These are phyloP conservation scores for Euphydryas editha DNA, from an alignment of 2,888 invertebrate species.

Conservation along the genomic window DNA sequence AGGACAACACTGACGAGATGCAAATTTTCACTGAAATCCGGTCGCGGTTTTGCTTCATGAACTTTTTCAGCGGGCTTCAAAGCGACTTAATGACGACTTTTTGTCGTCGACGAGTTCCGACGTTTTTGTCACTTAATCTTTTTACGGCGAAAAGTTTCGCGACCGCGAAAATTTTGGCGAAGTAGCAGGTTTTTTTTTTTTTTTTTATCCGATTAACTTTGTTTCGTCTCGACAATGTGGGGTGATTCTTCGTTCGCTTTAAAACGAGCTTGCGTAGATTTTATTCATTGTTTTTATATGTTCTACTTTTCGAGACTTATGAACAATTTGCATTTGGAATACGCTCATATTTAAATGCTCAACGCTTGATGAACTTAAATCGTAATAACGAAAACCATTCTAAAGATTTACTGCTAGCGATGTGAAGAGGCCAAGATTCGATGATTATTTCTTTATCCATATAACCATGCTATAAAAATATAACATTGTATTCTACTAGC, in stretches of 20 bases:
- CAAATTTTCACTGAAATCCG: slow-evolving; percentile 33
- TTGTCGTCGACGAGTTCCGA: slow-evolving; percentile 35
- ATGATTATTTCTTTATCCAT: too few species aligned
- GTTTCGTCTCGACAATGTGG: slow-evolving; percentile 8
- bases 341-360: not conserved
- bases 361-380: not conserved
- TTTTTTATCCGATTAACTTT: slow-evolving; percentile 30
- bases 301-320: not conserved
- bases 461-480: too few species aligned
- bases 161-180: slow-evolving; percentile 30
- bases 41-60: slow-evolving; percentile 18
- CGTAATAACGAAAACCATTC: not conserved
- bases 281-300: not conserved
- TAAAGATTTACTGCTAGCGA: too few species aligned
- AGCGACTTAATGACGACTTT: slow-evolving; percentile 40
- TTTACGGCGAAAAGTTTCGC: slow-evolving; percentile 38
- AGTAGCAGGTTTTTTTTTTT: slow-evolving; percentile 8
- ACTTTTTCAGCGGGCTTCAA: slow-evolving; percentile 36
- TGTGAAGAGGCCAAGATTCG: too few species aligned
- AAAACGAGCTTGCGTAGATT: slow-evolving; percentile 6
- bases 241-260: slow-evolving; percentile 3
- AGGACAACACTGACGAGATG: slow-evolving; percentile 17
- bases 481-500: too few species aligned
- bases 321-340: not conserved
- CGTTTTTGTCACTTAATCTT: slow-evolving; percentile 44